phyloP scores from a whole-genome alignment of 2,797 vertebrate species.

The Sus cebifrons region DNA sequence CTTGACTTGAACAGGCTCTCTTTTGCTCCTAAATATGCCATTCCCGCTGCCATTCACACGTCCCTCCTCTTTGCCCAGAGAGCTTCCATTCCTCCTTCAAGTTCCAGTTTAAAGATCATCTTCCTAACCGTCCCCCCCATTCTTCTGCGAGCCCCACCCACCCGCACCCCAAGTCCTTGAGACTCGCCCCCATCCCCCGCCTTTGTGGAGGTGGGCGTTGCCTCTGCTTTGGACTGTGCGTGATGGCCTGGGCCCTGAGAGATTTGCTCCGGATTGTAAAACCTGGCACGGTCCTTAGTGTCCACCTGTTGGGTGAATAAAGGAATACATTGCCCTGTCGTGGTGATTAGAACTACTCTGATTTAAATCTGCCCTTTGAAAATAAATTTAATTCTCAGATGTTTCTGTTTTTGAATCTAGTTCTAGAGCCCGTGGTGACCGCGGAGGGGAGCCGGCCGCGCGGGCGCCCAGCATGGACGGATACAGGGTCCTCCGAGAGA shows the following conservation, averaged over 20 bases:
- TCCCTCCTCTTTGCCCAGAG: background rate
- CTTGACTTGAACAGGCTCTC: background rate
- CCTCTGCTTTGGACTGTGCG: rapidly evolving
- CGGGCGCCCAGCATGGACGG: conserved; percentile 90
- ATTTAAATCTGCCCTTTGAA: conserved; percentile 32
- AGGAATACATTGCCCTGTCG: background rate
- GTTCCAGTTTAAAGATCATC: background rate
- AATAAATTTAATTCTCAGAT: background rate
- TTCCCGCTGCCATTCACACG: background rate
- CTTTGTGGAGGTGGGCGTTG: background rate
- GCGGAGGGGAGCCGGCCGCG: background rate
- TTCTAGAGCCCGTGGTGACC: background rate
- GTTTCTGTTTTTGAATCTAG: conserved; percentile 71
- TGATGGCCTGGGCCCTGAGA: background rate
- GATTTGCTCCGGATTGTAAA: background rate
- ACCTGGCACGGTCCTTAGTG: background rate
- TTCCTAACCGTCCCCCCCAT: background rate
- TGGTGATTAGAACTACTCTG: background rate
- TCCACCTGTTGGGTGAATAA: background rate
- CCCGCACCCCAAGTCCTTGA: background rate
- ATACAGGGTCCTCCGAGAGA: conserved; percentile 91
- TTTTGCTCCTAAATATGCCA: background rate
- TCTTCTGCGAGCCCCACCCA: background rate
- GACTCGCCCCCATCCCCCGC: background rate
- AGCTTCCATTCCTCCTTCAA: background rate